Base-by-base conservation (phyloP, 2,888 invertebrate genomes). In the Microplitis deprimator region DNA sequence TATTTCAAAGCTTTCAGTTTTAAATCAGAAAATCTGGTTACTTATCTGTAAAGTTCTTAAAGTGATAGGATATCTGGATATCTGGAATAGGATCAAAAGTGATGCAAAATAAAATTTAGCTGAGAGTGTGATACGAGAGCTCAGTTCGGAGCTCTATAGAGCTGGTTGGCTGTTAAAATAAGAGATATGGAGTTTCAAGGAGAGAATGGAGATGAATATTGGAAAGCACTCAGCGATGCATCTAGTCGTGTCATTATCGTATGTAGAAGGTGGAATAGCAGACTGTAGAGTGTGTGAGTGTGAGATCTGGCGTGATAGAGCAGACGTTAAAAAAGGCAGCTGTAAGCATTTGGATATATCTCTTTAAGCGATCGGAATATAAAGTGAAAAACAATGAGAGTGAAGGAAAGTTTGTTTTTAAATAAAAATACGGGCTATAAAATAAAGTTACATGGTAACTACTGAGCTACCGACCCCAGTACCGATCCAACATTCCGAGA, bases 141-240 rank as follows among this genome's bases (percentile, higher is more conserved):
- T 50, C 50, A 4, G 10, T 7, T 10, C 41, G 5, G 50, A 8
- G 13, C 50, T 13, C 50, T 50, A 13, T 50, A 13, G 10, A 50
- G 13, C 4, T 50, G 50, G 50, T 50, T 50, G 29, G 29, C 50
- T 50, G 50, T 5, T 50, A 13, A 13, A 50, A 50, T 50, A 65
- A 38, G 38, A 65, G 61, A 76, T 75, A 77, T 76, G 68, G 74
- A 41, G 64, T 4, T 29, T 29, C 64, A 17, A 68, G 69, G 73
- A 70, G 64, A 76, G 65, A 75, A 73, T 80, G 60, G 77, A 81
- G 78, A 81, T 82, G 81, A 81, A 81, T 82, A 82, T 82, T 79
- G 81, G 78, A 82, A 81, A 81, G 79, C 79, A 80, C 81, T 82
- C 81, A 79, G 68, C 76, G 77, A 77, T 75, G 76, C 75, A 77